phyloP scores from a whole-genome alignment of 1,140 invertebrate species.

The Zaprionus capensis region DNA sequence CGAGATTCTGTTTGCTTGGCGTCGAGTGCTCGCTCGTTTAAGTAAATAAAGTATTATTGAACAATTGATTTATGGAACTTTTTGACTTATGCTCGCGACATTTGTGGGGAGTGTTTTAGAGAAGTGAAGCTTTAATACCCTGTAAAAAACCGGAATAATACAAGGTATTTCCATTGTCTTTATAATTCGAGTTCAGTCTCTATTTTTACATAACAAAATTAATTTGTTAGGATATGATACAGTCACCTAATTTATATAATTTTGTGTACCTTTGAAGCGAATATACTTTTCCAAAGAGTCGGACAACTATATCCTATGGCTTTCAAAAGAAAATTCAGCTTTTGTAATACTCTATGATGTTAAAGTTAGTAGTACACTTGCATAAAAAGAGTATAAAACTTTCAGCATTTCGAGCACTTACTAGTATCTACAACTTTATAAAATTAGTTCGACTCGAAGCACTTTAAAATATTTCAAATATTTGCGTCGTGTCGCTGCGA shows the following conservation, averaged over 20 bases:
- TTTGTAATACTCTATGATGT: too few relatives aligned
- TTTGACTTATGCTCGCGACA: background rate
- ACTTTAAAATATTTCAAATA: constrained; percentile 19
- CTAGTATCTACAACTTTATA: constrained; percentile 1
- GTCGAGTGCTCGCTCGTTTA: constrained; percentile 40
- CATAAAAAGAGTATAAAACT: background rate
- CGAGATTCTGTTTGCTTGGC: constrained; percentile 47
- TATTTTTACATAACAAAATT: background rate
- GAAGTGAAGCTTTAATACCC: background rate
- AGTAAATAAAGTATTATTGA: constrained; percentile 61
- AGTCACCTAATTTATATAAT: too few relatives aligned
- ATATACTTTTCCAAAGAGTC: too few relatives aligned
- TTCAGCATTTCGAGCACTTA: constrained; percentile 10
- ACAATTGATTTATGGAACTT: constrained; percentile 58
- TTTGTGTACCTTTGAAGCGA: too few relatives aligned
- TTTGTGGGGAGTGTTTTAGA: background rate
- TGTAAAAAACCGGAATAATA: background rate
- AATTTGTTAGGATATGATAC: background rate
- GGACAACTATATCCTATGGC: too few relatives aligned
- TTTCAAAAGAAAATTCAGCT: too few relatives aligned
- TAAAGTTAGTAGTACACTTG: background rate
- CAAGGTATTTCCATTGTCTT: background rate
- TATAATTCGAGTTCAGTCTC: background rate
- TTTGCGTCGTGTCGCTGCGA: background rate
- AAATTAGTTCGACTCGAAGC: background rate